Conservation (phyloP, 2,113 vertebrate genomes). For the Halcyon senegalensis region DNA sequence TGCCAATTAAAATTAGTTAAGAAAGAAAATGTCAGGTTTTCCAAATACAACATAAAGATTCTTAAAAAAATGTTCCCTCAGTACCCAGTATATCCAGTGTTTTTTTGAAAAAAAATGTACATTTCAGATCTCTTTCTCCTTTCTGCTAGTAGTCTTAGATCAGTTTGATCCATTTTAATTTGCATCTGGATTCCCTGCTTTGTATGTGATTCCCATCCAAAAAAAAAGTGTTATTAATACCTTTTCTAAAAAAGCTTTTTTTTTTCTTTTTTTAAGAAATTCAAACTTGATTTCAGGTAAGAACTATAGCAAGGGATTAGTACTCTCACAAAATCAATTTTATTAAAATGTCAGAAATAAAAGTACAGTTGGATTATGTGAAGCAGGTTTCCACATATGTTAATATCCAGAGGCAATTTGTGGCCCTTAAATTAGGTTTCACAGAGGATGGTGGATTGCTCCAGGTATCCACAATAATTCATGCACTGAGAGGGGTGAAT, state of each 20-base stretch:
- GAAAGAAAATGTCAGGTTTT: slow-evolving; percentile 42
- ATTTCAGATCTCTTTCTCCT: background rate
- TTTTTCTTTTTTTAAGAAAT: background rate
- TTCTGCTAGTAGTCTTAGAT: background rate
- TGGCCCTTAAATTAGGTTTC: slow-evolving; percentile 13
- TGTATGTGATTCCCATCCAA: background rate
- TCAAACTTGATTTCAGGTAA: background rate
- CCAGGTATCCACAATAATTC: background rate
- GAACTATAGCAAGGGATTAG: background rate
- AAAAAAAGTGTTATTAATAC: background rate
- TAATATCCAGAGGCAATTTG: slow-evolving; percentile 2
- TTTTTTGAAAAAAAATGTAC: background rate
- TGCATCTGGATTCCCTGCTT: background rate
- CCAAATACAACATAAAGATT: slow-evolving; percentile 14
- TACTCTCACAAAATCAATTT: background rate
- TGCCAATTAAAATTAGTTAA: slow-evolving; percentile 51
- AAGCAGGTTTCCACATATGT: background rate
- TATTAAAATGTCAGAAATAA: background rate
- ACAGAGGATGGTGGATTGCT: background rate
- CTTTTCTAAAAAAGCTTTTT: background rate
- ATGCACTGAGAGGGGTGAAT: background rate
- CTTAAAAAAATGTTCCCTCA: background rate
- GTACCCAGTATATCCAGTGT: background rate
- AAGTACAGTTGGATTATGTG: background rate
- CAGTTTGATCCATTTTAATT: background rate